Base-by-base conservation (phyloP, 2,888 invertebrate species). In the Hirtodrosophila histrioides region DNA sequence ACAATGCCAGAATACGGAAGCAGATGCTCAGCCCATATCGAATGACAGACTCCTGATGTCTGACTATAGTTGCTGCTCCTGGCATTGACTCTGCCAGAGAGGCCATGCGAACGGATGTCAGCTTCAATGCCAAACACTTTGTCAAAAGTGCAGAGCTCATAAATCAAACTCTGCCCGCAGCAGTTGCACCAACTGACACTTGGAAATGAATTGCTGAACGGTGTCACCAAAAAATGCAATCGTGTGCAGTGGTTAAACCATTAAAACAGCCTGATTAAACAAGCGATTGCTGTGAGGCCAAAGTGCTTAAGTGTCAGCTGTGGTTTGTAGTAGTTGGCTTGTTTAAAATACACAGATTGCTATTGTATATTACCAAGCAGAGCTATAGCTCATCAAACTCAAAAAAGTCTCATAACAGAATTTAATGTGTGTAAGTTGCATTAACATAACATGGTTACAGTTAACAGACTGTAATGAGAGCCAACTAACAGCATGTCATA, bases 81-180 rank as follows among this genome's bases (percentile, higher is more conserved):
- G 56, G 54, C 41, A 50, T 45, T 39, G 44, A 24, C 31, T 33
- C 27, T 35, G 40, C 43, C n/a, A 31, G n/a, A 35, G 35, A 44
- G 29, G 12, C 45, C 49, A 40, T 24, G 31, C 44, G 62, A 61
- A 6, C 45, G 57, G 66, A 62, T 50, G 62, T 62, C 58, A 39
- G 69, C 66, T 40, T 56, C 70, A 76, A 72, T 79, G 82, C 62
- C 78, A 58, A 68, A 66, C 86, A 87, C 87, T 81, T 87, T 87
- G 71, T 82, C 88, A 87, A 82, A 69, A 73, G 67, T 73, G 75
- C 73, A 75, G 60, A 57, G 23, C 64, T 57, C 83, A 82, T 82
- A 85, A 87, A 86, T 82, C 82, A 82, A 75, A 82, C 44, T 46
- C 49, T 60, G 62, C 64, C 54, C 69, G 44, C 51, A 39, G 41